phyloP scores from a whole-genome alignment of 2,113 vertebrate species.

The Panthera leo region DNA sequence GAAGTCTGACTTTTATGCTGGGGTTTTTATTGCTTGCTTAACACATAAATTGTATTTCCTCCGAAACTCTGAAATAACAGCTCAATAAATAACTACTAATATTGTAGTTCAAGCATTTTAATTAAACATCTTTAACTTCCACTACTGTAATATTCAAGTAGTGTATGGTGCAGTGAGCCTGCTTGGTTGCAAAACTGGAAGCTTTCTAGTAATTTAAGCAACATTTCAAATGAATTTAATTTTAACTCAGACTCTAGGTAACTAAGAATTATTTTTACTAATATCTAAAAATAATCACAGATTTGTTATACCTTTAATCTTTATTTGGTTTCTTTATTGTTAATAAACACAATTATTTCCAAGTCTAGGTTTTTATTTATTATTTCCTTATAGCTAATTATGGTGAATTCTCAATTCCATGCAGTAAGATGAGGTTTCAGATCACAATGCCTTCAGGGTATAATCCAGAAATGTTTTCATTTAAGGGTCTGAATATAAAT shows the following conservation, averaged over 20 bases:
- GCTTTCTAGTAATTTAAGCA: slow-evolving; percentile 15
- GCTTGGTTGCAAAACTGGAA: slow-evolving; percentile 30
- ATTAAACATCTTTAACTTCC: slow-evolving; percentile 59
- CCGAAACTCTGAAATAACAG: slow-evolving; percentile 37
- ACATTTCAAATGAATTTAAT: slow-evolving; percentile 41
- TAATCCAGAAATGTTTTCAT: not conserved
- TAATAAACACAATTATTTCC: slow-evolving; percentile 37
- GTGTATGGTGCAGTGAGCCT: not conserved
- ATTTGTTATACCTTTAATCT: slow-evolving; percentile 35
- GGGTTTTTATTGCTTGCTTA: slow-evolving; percentile 32
- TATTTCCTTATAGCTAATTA: not conserved
- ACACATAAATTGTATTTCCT: slow-evolving; percentile 53
- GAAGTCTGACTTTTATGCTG: slow-evolving; percentile 28
- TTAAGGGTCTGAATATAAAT: not conserved
- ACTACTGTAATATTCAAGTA: slow-evolving; percentile 4
- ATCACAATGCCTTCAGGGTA: not conserved
- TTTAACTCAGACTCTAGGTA: slow-evolving; percentile 25
- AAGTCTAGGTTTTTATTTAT: slow-evolving; percentile 12
- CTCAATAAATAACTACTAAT: slow-evolving; percentile 59
- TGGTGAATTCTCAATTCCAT: not conserved
- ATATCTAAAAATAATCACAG: slow-evolving; percentile 38
- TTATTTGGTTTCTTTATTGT: slow-evolving; percentile 19
- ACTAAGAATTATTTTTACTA: slow-evolving; percentile 49
- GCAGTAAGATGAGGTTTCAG: not conserved
- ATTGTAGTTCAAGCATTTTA: slow-evolving; percentile 43